Base-by-base conservation (phyloP, 2,797 vertebrate genomes). In the Bryconaethiops microstoma region DNA sequence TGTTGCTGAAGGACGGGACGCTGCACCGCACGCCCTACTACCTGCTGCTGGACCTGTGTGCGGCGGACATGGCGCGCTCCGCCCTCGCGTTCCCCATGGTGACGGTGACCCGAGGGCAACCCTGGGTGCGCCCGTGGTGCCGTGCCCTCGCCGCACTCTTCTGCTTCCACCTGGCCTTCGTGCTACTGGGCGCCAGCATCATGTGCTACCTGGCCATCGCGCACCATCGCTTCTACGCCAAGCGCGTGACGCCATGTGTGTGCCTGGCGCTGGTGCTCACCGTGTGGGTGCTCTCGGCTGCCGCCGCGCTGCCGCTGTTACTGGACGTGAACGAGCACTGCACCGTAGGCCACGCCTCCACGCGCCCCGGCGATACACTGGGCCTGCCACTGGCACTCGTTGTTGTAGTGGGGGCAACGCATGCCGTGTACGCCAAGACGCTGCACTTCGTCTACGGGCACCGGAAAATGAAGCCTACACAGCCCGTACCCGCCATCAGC, bases 171-270 rank as follows among this genome's bases (percentile, higher is more conserved):
- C 95, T 96, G 76, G 97, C 96, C 89, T 98, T 99, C 87, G 90
- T 98, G 92, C 95, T 98, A 84, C 96, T 98, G 88, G 97, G 96
- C 88, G 96, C 97, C 92, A 96, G 97, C 86, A 95, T 99, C 86
- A 99, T 96, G 0, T 95, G 97, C 54, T 99, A 99, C 92, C 97
- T 99, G 96, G 97, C 97, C 84, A 96, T 99, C 42, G 97, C 97
- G 23, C 97, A 99, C 90, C 97, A 98, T 92, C 91, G 97, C 70
- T 99, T 99, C 87, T 99, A 98, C 13, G 95, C 95, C 88, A 98
- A 98, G 91, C 94, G 96, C 79, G 94, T 98, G 95, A 98, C 96
- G 7, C 90, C 94, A 82, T 99, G 97, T 91, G 96, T 97, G 82
- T 98, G 96, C 90, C 93, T 93, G 86, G 96, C 96, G 0, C 94